Percentiles rank a stretch among this genome's conserved stretches.
Evolutionary conservation across 2,113 vertebrate genomes (phyloP).

Genomic region (Melierax canorus): DNA sequence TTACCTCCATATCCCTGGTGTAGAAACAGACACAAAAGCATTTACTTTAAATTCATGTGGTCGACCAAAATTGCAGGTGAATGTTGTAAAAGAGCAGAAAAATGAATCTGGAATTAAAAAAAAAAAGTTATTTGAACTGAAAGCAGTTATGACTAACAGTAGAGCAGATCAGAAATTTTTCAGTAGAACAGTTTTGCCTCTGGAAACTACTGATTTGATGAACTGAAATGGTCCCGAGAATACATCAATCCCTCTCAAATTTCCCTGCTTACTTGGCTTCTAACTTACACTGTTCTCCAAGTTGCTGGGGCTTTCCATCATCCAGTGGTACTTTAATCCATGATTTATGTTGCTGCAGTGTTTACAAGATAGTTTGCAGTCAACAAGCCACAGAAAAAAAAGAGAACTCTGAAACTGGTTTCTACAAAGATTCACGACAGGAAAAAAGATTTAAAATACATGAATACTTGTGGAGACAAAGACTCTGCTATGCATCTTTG

Average conservation of each 20-base stretch:
- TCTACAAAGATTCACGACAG: background rate
- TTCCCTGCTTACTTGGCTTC: background rate
- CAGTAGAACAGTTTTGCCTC: constrained; percentile 28
- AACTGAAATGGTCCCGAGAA: background rate
- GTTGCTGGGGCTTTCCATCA: background rate
- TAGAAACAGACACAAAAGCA: constrained; percentile 46
- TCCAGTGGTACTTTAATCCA: background rate
- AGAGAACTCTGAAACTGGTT: background rate
- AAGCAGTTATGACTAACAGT: background rate
- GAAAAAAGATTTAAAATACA: background rate
- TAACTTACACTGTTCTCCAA: background rate
- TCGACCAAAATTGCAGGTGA: background rate
- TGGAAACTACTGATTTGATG: background rate
- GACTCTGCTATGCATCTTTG: background rate
- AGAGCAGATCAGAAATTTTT: constrained; percentile 26
- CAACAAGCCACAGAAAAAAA: background rate
- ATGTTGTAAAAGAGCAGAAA: background rate
- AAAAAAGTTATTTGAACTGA: background rate
- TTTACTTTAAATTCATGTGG: constrained; percentile 8
- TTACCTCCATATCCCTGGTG: constrained; percentile 87
- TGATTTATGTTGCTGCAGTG: background rate
- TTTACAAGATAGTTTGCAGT: background rate
- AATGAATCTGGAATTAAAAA: background rate
- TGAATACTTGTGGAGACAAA: background rate
- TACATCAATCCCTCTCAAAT: background rate